Base-by-base conservation (phyloP, 2,888 invertebrate genomes). In the Nomada ferruginata region DNA sequence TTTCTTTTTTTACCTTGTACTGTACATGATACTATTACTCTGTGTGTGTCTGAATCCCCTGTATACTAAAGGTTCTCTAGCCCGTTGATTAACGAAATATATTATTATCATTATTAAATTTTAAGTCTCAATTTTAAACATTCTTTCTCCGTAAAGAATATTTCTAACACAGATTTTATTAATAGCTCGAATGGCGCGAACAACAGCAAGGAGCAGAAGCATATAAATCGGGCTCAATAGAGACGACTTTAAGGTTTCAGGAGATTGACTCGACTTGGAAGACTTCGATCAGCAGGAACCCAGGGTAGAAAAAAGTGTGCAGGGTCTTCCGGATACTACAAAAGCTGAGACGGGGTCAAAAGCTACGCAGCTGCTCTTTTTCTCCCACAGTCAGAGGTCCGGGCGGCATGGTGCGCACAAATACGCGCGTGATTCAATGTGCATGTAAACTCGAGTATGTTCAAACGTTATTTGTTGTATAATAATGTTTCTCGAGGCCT, bases 271-370 rank as follows among this genome's bases (percentile, higher is more conserved):
- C 23, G 10, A 42, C 55, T 57, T 50, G 11, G 18, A 44, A 55
- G 61, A 72, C 55, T 71, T 71, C 65, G 63, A 68, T 44, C 57
- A 23, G 20, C 53, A 44, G 60, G 4, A 42, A 47, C 18, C 55
- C 11, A 20, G 15, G 55, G 15, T 2, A 50, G 64, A 20, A 59
- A 55, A 26, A 52, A 65, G 59, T 60, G 53, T 36, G 20, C 42
- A 68, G 65, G 57, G 53, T 61, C 72, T 55, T 64, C 65, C 23
- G 7, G 65, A 76, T 61, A 20, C 75, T 52, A 85, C 83, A 81
- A 85, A 77, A 71, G 71, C 64, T 68, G 60, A 47, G 61, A 71
- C 78, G 73, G 74, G 85, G 80, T 76, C 76, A 83, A 64, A 85
- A 15, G 60, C 60, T 53, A 69, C 66, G 59, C 74, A 76, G 60